Conservation (phyloP, 2,797 vertebrate species). For the Arrhamphus sclerolepis region DNA sequence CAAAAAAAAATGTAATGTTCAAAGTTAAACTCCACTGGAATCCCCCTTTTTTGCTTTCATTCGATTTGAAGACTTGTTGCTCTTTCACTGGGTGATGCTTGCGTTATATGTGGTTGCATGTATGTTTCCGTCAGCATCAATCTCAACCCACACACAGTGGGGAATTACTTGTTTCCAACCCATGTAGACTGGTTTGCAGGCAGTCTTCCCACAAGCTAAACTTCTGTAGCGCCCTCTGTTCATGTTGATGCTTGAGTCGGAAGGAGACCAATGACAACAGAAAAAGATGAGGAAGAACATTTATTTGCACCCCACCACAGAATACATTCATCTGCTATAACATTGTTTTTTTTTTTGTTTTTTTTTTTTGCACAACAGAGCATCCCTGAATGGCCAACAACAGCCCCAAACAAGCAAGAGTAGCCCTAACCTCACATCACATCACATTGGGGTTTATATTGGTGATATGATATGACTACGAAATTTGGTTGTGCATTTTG, state of each 20-base stretch:
- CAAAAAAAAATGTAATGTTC: constrained; percentile 34
- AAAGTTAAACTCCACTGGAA: constrained; percentile 31
- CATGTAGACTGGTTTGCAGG: not conserved
- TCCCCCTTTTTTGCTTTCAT: constrained; percentile 48
- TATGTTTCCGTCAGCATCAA: not conserved
- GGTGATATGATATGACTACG: not conserved
- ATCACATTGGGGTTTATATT: not conserved
- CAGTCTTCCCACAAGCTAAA: not conserved
- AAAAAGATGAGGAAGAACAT: too few species aligned
- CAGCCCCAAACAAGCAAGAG: too few species aligned
- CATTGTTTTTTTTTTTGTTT: too few species aligned
- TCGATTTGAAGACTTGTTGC: constrained; percentile 50
- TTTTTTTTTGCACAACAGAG: too few species aligned
- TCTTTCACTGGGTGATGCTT: constrained; percentile 11
- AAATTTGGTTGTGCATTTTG: not conserved
- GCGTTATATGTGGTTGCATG: not conserved
- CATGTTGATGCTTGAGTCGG: too few species aligned
- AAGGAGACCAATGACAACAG: too few species aligned
- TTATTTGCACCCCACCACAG: too few species aligned
- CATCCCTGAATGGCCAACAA: too few species aligned
- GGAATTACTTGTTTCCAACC: not conserved
- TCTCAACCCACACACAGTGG: not conserved
- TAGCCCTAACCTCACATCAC: too few species aligned
- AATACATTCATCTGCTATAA: too few species aligned
- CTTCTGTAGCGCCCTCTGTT: too few species aligned